Evolutionary conservation across 2,113 vertebrate species (phyloP).

Genomic region (Bombycilla garrulus): DNA sequence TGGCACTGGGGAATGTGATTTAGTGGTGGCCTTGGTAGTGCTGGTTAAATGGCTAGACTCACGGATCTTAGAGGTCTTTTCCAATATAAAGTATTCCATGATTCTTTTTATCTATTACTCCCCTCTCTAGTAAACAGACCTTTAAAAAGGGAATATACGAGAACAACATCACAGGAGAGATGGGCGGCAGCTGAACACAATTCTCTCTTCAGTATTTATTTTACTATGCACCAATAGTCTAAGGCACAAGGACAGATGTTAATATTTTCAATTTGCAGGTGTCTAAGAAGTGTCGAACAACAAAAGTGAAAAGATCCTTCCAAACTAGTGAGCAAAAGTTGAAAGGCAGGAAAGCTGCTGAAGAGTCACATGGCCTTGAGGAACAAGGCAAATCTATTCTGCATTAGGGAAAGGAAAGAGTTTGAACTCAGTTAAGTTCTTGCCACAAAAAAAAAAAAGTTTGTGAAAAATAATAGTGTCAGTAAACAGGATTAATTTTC

Average conservation of each 20-base stretch:
- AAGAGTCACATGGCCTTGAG: not conserved
- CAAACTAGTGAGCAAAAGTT: not conserved
- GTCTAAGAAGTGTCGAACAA: not conserved
- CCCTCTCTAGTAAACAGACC: not conserved
- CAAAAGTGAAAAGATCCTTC: not conserved
- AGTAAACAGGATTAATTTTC: not conserved
- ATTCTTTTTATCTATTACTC: not conserved
- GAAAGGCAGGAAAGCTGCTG: not conserved
- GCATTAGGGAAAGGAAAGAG: not conserved
- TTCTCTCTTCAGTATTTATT: not conserved
- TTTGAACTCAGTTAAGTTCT: not conserved
- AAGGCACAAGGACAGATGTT: not conserved
- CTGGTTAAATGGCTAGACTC: not conserved
- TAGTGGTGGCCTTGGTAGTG: not conserved
- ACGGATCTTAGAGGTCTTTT: not conserved
- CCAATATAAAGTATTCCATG: not conserved
- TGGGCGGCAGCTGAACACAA: not conserved
- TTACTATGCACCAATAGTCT: not conserved
- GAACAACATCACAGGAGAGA: not conserved
- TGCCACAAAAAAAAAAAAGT: not conserved
- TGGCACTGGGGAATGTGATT: not conserved
- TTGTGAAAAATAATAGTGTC: not conserved
- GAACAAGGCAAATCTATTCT: not conserved
- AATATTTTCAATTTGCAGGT: not conserved
- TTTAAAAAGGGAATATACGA: not conserved